Evolutionary conservation across 1,140 invertebrate genomes (phyloP), one percentile per base, ranked within the genome.

Genomic region (Lithobius niger): DNA sequence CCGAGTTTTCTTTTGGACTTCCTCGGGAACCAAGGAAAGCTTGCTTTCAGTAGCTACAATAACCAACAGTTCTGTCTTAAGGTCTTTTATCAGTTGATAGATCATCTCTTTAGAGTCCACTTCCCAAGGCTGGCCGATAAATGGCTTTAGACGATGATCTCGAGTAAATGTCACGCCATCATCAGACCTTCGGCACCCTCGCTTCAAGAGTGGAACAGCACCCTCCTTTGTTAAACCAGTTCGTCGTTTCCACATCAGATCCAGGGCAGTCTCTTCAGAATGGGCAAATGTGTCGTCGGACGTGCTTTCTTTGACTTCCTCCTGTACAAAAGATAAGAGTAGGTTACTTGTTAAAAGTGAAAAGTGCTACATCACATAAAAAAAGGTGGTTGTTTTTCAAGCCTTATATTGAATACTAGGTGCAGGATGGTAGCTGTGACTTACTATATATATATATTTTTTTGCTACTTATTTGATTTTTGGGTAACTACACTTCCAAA

Each of bases 41-140:
- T 73, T 67, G 2, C 73, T 74, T 40, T 77, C 66, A 2, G 77
- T 64, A 0, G 80, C 86, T 44, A 82, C 77, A 16, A 91, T 82
- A 64, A 89, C 87, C 24, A 91, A 67, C 6, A 90, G 81, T 58
- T 80, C 76, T 64, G 86, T 89, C 10, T 54, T 52, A 13, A 64
- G 31, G 19, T 57, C 52, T 13, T 50, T 43, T 21, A 62, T 52
- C 31, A 64, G 55, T 6, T 13, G 13, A 13, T 15, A 47, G 6
- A 21, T 21, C 52, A 40, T 52, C n/a, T 56, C 47, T 19, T 62
- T 51, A 42, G 62, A 52, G 10, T 61, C 60, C 31, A 57, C 55
- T 1, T 62, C 53, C 48, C 56, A 54, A 27, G 54, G 50, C 27
- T 56, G 52, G 18, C 64, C 44, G 2, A 53, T 55, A 13, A 48